Conservation (phyloP, 2,797 vertebrate genomes). For the Hoplostethus atlanticus region DNA sequence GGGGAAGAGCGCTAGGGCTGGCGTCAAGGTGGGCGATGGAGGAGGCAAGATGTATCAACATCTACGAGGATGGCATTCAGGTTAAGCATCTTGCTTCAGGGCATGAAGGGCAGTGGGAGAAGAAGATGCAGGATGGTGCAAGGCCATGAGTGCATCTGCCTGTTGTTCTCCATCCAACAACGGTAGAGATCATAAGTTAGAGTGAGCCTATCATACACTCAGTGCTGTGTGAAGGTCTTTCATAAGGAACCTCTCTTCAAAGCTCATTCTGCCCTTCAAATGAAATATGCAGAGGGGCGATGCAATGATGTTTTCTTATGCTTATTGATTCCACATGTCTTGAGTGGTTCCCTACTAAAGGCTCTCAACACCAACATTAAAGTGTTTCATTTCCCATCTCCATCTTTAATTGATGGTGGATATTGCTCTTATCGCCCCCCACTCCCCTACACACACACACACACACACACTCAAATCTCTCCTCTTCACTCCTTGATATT, state of each 20-base stretch:
- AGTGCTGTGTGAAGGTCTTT: constrained; percentile 5
- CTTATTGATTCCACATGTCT: constrained; percentile 69
- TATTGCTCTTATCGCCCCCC: constrained; percentile 65
- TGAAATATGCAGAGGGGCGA: constrained; percentile 37
- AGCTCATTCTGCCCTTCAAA: constrained; percentile 48
- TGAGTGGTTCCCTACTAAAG: constrained; percentile 55
- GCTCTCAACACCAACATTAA: constrained; percentile 79
- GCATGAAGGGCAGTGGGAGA: constrained; percentile 41
- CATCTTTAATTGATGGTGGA: constrained; percentile 81
- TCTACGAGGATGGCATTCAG: constrained; percentile 35
- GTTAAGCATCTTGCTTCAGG: constrained; percentile 33
- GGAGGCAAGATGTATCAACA: constrained; percentile 43
- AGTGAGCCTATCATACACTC: background rate
- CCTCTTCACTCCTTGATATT: constrained; percentile 74
- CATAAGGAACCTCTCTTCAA: constrained; percentile 19
- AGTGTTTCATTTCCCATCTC: constrained; percentile 73
- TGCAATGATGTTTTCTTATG: constrained; percentile 61
- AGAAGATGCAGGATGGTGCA: constrained; percentile 12
- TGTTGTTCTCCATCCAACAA: constrained; percentile 23
- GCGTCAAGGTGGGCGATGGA: constrained; percentile 40
- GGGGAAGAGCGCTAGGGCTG: constrained; percentile 41
- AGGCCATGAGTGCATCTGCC: background rate
- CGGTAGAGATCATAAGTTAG: constrained; percentile 41
- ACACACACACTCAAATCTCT: constrained; percentile 37
- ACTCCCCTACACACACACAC: constrained; percentile 26